A percentile compares a stretch with the other conserved stretches of the same genome.
Evolutionary conservation across 2,888 invertebrate species (phyloP).

Genomic region (Spialia ferax): DNA sequence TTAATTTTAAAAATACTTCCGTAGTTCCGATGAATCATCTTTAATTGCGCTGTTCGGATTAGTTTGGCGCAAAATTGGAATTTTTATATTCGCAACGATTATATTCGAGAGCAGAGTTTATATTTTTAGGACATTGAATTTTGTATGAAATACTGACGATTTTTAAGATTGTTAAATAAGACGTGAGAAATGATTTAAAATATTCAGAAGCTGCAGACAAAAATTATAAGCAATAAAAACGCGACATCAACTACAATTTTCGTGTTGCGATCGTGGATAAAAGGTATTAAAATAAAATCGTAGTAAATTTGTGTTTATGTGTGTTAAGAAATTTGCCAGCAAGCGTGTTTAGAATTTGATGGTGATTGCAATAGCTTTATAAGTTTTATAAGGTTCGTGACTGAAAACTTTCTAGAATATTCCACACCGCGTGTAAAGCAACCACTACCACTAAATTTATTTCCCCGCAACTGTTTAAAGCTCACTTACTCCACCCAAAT

Average conservation of each 20-base stretch:
- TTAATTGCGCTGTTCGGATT: neutral
- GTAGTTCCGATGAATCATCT: slow-evolving; percentile 26
- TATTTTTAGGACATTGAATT: too few species aligned
- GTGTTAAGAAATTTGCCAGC: slow-evolving; percentile 33
- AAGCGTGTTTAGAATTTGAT: slow-evolving; percentile 36
- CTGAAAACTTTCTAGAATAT: slow-evolving; percentile 40
- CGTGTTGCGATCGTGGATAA: neutral
- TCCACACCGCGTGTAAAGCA: slow-evolving; percentile 27
- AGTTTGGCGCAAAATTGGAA: neutral
- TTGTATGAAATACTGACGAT: too few species aligned
- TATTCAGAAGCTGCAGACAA: neutral
- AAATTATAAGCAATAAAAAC: neutral
- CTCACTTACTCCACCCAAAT: slow-evolving; percentile 55
- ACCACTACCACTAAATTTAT: slow-evolving; percentile 44
- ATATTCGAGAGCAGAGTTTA: too few species aligned
- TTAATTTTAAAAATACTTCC: slow-evolving; percentile 52
- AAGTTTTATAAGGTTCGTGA: slow-evolving; percentile 40
- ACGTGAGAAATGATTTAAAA: too few species aligned
- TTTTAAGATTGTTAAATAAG: too few species aligned
- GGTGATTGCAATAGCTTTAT: slow-evolving; percentile 40
- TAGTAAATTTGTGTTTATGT: slow-evolving; percentile 28
- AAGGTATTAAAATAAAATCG: slow-evolving; percentile 18
- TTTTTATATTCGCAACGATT: too few species aligned
- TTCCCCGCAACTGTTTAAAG: slow-evolving; percentile 51
- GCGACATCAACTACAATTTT: slow-evolving; percentile 2